Evolutionary conservation across 2,888 invertebrate species (phyloP).

Genomic region (Lasioglossum pauxillum): DNA sequence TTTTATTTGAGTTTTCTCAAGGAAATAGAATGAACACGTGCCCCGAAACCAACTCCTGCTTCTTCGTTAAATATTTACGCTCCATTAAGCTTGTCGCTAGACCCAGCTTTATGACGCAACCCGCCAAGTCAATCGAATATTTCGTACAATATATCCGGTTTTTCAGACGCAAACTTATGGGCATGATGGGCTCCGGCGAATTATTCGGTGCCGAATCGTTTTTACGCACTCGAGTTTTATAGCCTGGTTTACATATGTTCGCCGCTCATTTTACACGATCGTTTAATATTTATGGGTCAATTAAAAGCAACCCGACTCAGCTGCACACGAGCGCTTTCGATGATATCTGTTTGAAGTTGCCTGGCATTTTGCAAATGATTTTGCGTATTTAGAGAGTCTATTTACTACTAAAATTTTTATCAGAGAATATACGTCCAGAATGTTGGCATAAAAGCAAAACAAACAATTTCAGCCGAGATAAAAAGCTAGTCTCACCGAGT

Average conservation of each 20-base stretch:
- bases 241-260: background rate
- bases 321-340: background rate
- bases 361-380: background rate
- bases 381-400: too few species aligned
- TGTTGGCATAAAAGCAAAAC: background rate
- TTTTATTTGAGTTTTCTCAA: background rate
- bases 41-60: background rate
- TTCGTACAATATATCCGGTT: background rate
- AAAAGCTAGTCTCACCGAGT: background rate
- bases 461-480: background rate
- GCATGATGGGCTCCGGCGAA: background rate
- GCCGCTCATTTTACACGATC: background rate
- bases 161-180: background rate
- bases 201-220: background rate
- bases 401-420: background rate
- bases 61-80: constrained; percentile 10
- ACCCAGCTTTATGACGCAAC: background rate
- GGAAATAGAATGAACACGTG: constrained; percentile 5
- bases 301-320: background rate
- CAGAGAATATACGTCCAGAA: background rate
- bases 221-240: background rate
- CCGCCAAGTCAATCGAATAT: background rate
- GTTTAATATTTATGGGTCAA: background rate
- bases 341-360: background rate
- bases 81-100: background rate